Conservation (phyloP, 2,888 invertebrate species). For the Volucella inflata region DNA sequence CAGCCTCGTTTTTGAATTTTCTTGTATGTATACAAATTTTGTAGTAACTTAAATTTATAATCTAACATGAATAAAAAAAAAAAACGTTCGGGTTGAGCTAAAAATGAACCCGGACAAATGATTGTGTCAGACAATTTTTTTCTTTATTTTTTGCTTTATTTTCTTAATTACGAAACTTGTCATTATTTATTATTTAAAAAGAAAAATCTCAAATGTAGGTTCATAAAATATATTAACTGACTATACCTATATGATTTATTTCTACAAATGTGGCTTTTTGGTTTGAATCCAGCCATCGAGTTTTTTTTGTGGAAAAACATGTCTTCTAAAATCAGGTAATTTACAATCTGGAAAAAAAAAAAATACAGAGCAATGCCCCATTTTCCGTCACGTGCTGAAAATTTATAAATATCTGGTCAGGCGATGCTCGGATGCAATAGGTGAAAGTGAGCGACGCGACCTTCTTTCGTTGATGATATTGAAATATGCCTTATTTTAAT, state of each 20-base stretch:
- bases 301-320: constrained; percentile 9
- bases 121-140: constrained; percentile 37
- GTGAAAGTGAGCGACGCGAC: neutral
- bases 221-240: constrained; percentile 50
- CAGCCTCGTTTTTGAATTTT: constrained; percentile 50
- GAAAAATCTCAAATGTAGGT: constrained; percentile 39
- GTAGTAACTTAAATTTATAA: constrained; percentile 47
- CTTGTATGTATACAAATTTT: constrained; percentile 42
- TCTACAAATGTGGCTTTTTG: constrained; percentile 16
- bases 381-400: constrained; percentile 28
- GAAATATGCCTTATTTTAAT: neutral
- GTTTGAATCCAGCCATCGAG: constrained; percentile 27
- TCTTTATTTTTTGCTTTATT: constrained; percentile 35
- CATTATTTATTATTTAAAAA: constrained; percentile 39
- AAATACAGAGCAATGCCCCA: neutral
- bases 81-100: constrained; percentile 1
- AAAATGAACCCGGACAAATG: constrained; percentile 30
- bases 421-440: neutral
- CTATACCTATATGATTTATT: constrained; percentile 55
- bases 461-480: neutral
- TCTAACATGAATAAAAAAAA: constrained; percentile 21
- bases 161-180: constrained; percentile 25
- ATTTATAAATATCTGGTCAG: constrained; percentile 27
- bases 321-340: neutral
- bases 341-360: constrained; percentile 24